phyloP scores from a whole-genome alignment of 2,888 invertebrate genomes.

The Nephrotoma guestfalica region DNA sequence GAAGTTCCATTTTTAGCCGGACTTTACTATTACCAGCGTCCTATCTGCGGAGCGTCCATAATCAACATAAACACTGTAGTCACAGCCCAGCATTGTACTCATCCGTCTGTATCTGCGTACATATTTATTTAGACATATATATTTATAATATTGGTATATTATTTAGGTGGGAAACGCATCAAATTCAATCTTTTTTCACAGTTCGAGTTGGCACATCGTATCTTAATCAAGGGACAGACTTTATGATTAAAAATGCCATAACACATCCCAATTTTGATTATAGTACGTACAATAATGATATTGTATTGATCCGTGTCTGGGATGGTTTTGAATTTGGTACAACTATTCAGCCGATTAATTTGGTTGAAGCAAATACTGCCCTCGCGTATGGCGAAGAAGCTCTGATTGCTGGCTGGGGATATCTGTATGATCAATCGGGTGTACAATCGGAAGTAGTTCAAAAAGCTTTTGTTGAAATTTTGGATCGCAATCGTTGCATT shows the following conservation, averaged over 20 bases:
- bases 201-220: neutral
- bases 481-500: neutral
- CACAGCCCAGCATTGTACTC: neutral
- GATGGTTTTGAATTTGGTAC: neutral
- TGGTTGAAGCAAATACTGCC: neutral
- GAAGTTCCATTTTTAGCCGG: neutral
- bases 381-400: neutral
- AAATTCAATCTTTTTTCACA: neutral
- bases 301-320: neutral
- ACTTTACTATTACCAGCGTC: neutral
- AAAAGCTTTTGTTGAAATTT: neutral
- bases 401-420: neutral
- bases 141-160: neutral
- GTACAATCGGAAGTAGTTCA: neutral
- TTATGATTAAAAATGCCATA: neutral
- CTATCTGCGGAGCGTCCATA: neutral
- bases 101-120: neutral
- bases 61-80: neutral
- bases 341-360: neutral
- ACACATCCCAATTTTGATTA: neutral
- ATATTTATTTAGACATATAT: neutral
- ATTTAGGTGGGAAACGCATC: neutral
- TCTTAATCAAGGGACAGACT: neutral
- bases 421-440: neutral
- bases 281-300: neutral